A percentile compares a stretch with the other conserved stretches of the same genome.
Conservation (phyloP, 2,888 invertebrate species). For the Ischnus inquisitorius region DNA sequence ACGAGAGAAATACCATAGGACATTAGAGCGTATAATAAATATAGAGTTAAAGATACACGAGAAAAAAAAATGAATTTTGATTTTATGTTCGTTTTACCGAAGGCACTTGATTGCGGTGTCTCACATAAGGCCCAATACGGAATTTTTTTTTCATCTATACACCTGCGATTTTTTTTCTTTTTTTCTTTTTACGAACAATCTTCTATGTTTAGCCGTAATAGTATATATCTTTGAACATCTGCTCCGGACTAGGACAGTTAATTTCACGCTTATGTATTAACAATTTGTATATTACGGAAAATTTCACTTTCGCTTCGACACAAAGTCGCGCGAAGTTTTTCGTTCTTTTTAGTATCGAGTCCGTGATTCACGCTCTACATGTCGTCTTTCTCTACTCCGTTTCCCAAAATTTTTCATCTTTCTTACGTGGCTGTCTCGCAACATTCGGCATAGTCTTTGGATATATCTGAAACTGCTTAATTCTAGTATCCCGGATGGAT, state of each 20-base stretch:
- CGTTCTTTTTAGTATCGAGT: conserved; percentile 45
- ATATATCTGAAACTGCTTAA: conserved; percentile 72
- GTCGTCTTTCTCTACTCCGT: conserved; percentile 27
- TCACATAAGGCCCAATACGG: conserved; percentile 46
- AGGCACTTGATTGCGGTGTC: conserved; percentile 58
- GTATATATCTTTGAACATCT: conserved; percentile 73
- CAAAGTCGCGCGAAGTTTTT: background rate
- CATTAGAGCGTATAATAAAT: conserved; percentile 65
- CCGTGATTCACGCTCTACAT: conserved; percentile 32
- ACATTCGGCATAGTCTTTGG: conserved; percentile 73
- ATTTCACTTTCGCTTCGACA: background rate
- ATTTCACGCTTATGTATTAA: conserved; percentile 71
- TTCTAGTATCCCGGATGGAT: conserved; percentile 70
- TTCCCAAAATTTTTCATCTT: conserved; percentile 19
- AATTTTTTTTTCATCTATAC: conserved; percentile 49
- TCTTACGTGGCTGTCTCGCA: conserved; percentile 54
- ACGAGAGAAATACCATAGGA: conserved; percentile 37
- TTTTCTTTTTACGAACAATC: conserved; percentile 59
- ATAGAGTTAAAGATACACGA: conserved; percentile 56
- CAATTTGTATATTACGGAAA: conserved; percentile 42
- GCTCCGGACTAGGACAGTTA: conserved; percentile 74
- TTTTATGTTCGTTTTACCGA: conserved; percentile 41
- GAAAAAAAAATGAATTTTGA: conserved; percentile 43
- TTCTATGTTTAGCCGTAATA: conserved; percentile 72
- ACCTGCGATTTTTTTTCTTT: conserved; percentile 34